Percentiles rank a stretch among this genome's conserved stretches.
These are phyloP conservation scores for Gorsachius goisagi DNA, from an alignment of 2,113 vertebrate species.

Conservation along the genomic window DNA sequence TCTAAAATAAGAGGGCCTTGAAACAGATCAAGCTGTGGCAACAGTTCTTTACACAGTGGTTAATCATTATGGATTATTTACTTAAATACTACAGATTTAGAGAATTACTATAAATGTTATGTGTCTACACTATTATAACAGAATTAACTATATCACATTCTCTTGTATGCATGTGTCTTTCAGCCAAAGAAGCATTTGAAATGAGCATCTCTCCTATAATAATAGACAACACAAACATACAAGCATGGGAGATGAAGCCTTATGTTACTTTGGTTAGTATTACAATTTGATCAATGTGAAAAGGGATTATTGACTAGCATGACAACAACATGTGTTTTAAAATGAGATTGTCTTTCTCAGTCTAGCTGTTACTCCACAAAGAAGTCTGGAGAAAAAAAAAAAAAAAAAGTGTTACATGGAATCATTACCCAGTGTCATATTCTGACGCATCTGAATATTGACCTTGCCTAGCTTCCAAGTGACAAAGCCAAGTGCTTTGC, in stretches of 20 bases:
- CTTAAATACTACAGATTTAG: background rate
- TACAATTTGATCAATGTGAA: background rate
- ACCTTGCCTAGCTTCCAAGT: background rate
- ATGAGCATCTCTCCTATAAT: slow-evolving; percentile 87
- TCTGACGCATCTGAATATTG: background rate
- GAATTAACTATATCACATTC: background rate
- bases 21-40: background rate
- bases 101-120: background rate
- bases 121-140: background rate
- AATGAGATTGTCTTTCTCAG: background rate
- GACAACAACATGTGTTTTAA: background rate
- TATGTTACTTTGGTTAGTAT: slow-evolving; percentile 92
- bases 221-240: slow-evolving; percentile 97
- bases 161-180: slow-evolving; percentile 58
- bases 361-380: background rate
- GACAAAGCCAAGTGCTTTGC: background rate
- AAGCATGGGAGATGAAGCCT: slow-evolving; percentile 98
- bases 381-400: background rate
- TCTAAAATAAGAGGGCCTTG: background rate
- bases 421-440: background rate
- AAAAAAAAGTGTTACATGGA: background rate
- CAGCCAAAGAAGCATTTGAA: slow-evolving; percentile 92
- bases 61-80: background rate
- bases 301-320: background rate
- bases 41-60: background rate